Evolutionary conservation across 1,140 invertebrate genomes (phyloP).

Genomic region (Aphelinus atriplicis): DNA sequence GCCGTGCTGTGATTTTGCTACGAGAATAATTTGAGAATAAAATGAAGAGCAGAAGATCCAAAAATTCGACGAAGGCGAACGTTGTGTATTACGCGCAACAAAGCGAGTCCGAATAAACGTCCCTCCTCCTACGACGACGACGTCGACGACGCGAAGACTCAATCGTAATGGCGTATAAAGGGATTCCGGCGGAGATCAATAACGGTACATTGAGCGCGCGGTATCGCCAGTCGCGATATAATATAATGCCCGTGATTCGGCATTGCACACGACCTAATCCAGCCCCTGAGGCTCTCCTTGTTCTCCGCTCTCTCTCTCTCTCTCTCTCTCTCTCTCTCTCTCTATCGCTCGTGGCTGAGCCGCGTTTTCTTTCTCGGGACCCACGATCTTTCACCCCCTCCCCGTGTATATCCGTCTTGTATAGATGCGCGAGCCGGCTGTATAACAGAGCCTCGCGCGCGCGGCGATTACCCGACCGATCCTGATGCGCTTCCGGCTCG

Average conservation of each 20-base stretch:
- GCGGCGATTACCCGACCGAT: background rate
- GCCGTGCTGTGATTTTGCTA: background rate
- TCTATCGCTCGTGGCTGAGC: no score
- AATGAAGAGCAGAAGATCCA: background rate
- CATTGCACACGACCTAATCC: conserved; percentile 50
- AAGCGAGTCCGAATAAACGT: background rate
- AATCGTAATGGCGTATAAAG: conserved; percentile 61
- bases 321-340: background rate
- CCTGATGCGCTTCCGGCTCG: conserved; percentile 9
- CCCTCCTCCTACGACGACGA: background rate
- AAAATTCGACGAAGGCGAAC: no score
- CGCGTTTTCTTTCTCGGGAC: background rate
- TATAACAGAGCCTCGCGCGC: background rate
- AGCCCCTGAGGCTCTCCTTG: background rate
- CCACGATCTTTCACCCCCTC: background rate
- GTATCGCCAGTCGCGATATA: conserved; percentile 42
- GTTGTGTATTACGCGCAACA: no score
- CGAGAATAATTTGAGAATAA: background rate
- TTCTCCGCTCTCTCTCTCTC: background rate
- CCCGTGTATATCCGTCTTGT: background rate
- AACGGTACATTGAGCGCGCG: conserved; percentile 62
- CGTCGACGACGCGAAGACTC: conserved; percentile 52
- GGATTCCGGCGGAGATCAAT: conserved; percentile 59
- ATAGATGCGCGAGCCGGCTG: background rate
- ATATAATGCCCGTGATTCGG: conserved; percentile 46